Base-by-base conservation (phyloP, 2,797 vertebrate species). In the Tarsius wallacei region DNA sequence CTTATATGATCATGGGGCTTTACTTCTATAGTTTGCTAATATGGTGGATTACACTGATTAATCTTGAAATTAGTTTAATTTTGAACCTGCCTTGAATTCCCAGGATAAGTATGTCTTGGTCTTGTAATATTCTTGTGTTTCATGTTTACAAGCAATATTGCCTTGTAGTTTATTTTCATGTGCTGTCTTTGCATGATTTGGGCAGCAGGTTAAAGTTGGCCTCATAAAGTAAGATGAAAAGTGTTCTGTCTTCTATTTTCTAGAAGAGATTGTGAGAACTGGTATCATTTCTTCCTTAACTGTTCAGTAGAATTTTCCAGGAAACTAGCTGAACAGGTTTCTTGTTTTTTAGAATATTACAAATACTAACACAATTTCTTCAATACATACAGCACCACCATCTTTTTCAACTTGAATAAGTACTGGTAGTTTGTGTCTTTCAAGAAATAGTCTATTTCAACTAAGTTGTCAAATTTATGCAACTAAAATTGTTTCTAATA, bases 161-260 rank as follows among this genome's bases (percentile, higher is more conserved):
- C 68, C 77, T 80, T 26, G 11, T 31, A 82, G n/a, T 93, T 96
- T 84, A 73, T 87, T 90, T 91, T 87, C 83, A 95, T 33, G 13
- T 68, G 36, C 17, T 53, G 9, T 73, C 3, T 12, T 78, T 80
- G 53, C 12, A 77, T 73, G 57, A 87, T 87, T 93, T 83, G 91
- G 64, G 7, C 49, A 94, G n/a, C 42, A 74, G 57, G 22, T 87
- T 93, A 87, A 68, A 13, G 7, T 16, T 77, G 57, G 36, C 0
- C 22, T 87, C 71, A 91, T 73, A 83, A 97, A 90, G 31, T 10
- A 66, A 84, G 15, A 19, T 74, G 15, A 31, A 26, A 94, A 57
- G 17, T 90, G 57, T 33, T 81, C 49, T n/a, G 24, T 82, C 24
- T 93, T 68, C 33, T 57, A n/a, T 74, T 93, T 93, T 80, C 53